phyloP scores from a whole-genome alignment of 1,140 invertebrate species.

The Octopus bimaculoides region DNA sequence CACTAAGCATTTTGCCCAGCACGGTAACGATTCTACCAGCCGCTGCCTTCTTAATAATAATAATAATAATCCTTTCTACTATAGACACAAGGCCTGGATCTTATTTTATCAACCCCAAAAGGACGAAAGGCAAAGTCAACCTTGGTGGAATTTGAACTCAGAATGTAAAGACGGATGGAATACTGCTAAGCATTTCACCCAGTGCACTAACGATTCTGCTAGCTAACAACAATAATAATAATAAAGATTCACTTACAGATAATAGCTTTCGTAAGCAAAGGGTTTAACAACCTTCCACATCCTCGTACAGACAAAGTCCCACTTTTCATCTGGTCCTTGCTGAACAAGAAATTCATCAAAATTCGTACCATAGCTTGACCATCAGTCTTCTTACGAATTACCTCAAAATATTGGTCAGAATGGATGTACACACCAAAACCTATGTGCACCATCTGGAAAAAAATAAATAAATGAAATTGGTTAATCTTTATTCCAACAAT shows the following conservation, averaged over 20 bases:
- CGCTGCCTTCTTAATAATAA: too few species aligned
- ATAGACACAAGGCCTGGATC: too few species aligned
- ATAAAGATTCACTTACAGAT: constrained; percentile 5
- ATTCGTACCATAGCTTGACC: constrained; percentile 11
- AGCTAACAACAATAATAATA: too few species aligned
- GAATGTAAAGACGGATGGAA: too few species aligned
- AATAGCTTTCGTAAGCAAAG: neutral
- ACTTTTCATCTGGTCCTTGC: constrained; percentile 1
- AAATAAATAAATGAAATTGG: neutral
- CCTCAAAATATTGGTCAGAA: constrained; percentile 8
- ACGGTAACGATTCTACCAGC: too few species aligned
- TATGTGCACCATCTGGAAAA: constrained; percentile 8
- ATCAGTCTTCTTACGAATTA: constrained; percentile 7
- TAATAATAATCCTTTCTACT: too few species aligned
- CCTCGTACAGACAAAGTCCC: constrained; percentile 6
- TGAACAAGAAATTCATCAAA: constrained; percentile 6
- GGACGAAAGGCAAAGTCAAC: too few species aligned
- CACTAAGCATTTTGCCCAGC: too few species aligned
- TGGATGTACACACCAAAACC: constrained; percentile 6
- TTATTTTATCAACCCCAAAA: too few species aligned
- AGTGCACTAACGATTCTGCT: too few species aligned
- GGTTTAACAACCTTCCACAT: neutral
- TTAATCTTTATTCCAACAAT: neutral
- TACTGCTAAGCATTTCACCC: too few species aligned
- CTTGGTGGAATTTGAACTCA: too few species aligned